Conservation (phyloP, 2,113 vertebrate species). For the Hippocampus barbouri region DNA sequence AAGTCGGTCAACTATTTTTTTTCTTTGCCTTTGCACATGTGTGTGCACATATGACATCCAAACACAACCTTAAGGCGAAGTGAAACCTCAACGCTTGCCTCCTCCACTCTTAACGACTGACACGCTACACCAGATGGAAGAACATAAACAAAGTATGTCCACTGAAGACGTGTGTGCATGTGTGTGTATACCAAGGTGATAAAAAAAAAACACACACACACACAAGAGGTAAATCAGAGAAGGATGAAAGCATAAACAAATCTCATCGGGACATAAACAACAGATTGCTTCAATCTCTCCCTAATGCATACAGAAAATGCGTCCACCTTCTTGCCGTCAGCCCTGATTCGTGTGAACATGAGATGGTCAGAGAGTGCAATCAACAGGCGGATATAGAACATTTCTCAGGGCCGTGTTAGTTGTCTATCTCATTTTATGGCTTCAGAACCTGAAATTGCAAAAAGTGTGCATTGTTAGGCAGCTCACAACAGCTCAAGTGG, state of each 20-base stretch:
- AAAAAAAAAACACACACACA: conserved; percentile 11
- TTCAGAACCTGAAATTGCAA: conserved; percentile 12
- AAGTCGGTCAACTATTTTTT: conserved; percentile 16
- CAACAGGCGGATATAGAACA: neutral
- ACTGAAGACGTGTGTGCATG: conserved; percentile 7
- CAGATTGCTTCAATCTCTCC: neutral
- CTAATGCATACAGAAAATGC: conserved; percentile 2
- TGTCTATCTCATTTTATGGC: conserved; percentile 10
- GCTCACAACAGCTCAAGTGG: conserved; percentile 41
- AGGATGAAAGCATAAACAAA: conserved; percentile 31
- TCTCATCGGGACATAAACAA: conserved; percentile 25
- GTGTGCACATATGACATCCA: conserved; percentile 32
- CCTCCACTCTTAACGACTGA: conserved; percentile 15
- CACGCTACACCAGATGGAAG: conserved; percentile 38
- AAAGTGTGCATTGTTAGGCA: conserved; percentile 4
- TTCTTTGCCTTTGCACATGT: conserved; percentile 2
- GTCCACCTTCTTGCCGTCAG: conserved; percentile 16
- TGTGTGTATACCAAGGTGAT: conserved; percentile 21
- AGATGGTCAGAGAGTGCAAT: conserved; percentile 26
- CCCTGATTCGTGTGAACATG: conserved; percentile 29
- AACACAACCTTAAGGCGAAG: conserved; percentile 40
- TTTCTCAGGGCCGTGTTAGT: conserved; percentile 10
- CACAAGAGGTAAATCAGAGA: conserved; percentile 30
- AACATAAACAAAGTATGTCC: conserved; percentile 32
- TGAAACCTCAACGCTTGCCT: conserved; percentile 28